Conservation (phyloP, 2,888 invertebrate genomes). For the Drosophila paracracens region DNA sequence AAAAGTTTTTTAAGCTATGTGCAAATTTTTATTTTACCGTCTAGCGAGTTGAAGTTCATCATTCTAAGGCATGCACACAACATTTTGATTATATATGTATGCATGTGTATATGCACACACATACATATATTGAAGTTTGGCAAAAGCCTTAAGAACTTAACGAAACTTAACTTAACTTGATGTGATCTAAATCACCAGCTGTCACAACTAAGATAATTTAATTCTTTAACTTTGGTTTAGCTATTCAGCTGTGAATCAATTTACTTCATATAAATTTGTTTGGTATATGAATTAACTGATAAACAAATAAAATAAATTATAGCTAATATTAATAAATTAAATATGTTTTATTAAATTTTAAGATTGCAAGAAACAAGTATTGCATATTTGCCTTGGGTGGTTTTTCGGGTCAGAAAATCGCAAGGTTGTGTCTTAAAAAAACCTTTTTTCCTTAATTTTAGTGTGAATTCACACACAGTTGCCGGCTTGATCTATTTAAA, state of each 20-base stretch:
- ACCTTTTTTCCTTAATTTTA: too few relatives aligned
- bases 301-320: not conserved
- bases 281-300: not conserved
- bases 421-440: too few relatives aligned
- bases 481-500: too few relatives aligned
- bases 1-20: slow-evolving; percentile 30
- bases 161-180: not conserved
- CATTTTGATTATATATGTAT: not conserved
- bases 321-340: not conserved
- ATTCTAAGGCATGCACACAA: slow-evolving; percentile 5
- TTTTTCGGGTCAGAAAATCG: too few relatives aligned
- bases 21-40: slow-evolving; percentile 27
- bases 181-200: not conserved
- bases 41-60: slow-evolving; percentile 16
- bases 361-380: not conserved
- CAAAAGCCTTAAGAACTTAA: not conserved
- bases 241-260: not conserved
- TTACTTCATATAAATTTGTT: too few relatives aligned
- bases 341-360: not conserved
- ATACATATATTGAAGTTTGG: not conserved
- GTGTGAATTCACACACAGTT: too few relatives aligned
- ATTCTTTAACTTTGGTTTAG: not conserved
- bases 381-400: too few relatives aligned
- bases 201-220: not conserved
- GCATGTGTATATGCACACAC: too few relatives aligned